Conservation (phyloP, 1,140 invertebrate species). For the Ceratina calcarata region DNA sequence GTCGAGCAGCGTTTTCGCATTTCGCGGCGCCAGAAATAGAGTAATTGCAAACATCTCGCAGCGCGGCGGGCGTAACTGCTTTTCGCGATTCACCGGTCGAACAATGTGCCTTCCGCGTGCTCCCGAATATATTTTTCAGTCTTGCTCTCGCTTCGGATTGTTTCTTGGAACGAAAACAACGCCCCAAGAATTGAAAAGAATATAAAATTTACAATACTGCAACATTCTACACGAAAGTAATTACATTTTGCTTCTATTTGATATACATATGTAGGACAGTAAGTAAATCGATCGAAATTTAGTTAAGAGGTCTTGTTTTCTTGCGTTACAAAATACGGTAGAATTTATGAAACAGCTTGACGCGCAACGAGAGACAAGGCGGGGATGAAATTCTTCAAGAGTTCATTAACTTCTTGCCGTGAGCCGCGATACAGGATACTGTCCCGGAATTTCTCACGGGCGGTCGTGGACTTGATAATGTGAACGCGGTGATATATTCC, state of each 20-base stretch:
- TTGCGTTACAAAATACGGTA: too few species aligned
- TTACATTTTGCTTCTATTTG: too few species aligned
- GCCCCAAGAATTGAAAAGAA: too few species aligned
- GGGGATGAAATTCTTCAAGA: constrained; percentile 10
- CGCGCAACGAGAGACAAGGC: background rate
- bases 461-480: constrained; percentile 14
- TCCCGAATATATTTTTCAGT: too few species aligned
- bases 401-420: constrained; percentile 24
- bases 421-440: background rate
- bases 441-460: constrained; percentile 23
- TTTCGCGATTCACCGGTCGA: background rate
- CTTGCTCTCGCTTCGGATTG: background rate
- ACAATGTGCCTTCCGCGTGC: too few species aligned
- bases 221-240: too few species aligned
- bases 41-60: constrained; percentile 14
- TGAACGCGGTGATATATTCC: constrained; percentile 7
- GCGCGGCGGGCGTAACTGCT: background rate
- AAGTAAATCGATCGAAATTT: too few species aligned
- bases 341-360: too few species aligned
- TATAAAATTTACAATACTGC: too few species aligned
- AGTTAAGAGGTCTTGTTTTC: too few species aligned
- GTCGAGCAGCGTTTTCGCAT: background rate
- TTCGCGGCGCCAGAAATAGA: constrained; percentile 4
- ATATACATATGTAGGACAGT: too few species aligned
- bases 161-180: background rate